phyloP scores from a whole-genome alignment of 2,888 invertebrate species.

The Platycheirus rosarum region DNA sequence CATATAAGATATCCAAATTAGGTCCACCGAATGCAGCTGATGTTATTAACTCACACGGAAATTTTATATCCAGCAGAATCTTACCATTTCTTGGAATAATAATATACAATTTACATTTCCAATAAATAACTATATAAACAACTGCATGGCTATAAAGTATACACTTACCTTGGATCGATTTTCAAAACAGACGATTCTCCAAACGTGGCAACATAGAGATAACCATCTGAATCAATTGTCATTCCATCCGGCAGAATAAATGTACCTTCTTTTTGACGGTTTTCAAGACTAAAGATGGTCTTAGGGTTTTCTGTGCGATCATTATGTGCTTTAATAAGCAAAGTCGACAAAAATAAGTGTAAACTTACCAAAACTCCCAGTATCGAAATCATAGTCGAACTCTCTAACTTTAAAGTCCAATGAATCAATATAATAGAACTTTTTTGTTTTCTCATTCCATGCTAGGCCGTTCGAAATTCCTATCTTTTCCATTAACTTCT shows the following conservation, averaged over 20 bases:
- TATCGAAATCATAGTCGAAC: slow-evolving; percentile 88
- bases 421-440: slow-evolving; percentile 90
- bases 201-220: slow-evolving; percentile 90
- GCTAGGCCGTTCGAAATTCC: slow-evolving; percentile 91
- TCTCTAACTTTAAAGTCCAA: slow-evolving; percentile 86
- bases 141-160: too few species aligned
- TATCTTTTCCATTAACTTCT: slow-evolving; percentile 81
- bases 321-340: neutral
- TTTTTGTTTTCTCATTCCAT: slow-evolving; percentile 87
- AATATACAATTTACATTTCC: too few species aligned
- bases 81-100: slow-evolving; percentile 81
- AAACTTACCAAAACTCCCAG: slow-evolving; percentile 86
- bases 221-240: slow-evolving; percentile 90
- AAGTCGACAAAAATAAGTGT: neutral
- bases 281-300: slow-evolving; percentile 84
- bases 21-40: slow-evolving; percentile 89
- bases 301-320: slow-evolving; percentile 83
- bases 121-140: too few species aligned
- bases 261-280: slow-evolving; percentile 79
- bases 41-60: slow-evolving; percentile 88
- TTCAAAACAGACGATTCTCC: slow-evolving; percentile 85
- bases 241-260: slow-evolving; percentile 87
- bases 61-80: slow-evolving; percentile 84
- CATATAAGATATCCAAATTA: slow-evolving; percentile 86
- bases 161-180: slow-evolving; percentile 80